A percentile compares a stretch with the other conserved stretches of the same genome.
Conservation (phyloP, 2,888 invertebrate genomes). For the Ametastegia equiseti region DNA sequence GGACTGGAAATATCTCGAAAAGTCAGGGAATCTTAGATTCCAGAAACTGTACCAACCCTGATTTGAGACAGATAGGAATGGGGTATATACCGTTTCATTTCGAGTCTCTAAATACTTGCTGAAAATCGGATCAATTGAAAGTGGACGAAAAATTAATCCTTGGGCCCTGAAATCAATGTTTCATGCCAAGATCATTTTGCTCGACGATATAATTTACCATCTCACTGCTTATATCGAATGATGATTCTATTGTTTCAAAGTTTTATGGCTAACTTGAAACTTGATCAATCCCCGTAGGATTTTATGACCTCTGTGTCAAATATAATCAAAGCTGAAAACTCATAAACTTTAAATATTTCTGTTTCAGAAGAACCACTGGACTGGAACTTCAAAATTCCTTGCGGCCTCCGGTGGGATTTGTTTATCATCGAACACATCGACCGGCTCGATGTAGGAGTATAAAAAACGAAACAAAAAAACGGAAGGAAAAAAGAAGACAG, state of each 20-base stretch:
- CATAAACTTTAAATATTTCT: not conserved
- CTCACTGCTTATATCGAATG: too few species aligned
- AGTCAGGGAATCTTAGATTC: too few species aligned
- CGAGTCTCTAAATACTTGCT: too few species aligned
- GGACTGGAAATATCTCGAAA: too few species aligned
- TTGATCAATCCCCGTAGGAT: not conserved
- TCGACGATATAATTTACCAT: too few species aligned
- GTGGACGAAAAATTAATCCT: too few species aligned
- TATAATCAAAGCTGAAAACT: not conserved
- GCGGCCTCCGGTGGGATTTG: not conserved
- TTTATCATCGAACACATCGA: constrained; percentile 16
- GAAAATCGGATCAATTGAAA: too few species aligned
- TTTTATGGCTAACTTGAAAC: not conserved
- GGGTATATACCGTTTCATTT: too few species aligned
- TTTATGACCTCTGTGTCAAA: not conserved
- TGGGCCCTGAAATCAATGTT: too few species aligned
- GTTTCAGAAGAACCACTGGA: constrained; percentile 4
- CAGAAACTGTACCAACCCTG: too few species aligned
- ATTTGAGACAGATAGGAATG: too few species aligned
- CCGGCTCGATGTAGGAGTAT: not conserved
- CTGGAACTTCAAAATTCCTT: not conserved
- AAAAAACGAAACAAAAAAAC: not conserved
- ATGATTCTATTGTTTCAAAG: not conserved
- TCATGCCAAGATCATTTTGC: too few species aligned
- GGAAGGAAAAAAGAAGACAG: not conserved